phyloP scores from a whole-genome alignment of 2,113 vertebrate genomes.

The Tretioscincus oriximinensis region DNA sequence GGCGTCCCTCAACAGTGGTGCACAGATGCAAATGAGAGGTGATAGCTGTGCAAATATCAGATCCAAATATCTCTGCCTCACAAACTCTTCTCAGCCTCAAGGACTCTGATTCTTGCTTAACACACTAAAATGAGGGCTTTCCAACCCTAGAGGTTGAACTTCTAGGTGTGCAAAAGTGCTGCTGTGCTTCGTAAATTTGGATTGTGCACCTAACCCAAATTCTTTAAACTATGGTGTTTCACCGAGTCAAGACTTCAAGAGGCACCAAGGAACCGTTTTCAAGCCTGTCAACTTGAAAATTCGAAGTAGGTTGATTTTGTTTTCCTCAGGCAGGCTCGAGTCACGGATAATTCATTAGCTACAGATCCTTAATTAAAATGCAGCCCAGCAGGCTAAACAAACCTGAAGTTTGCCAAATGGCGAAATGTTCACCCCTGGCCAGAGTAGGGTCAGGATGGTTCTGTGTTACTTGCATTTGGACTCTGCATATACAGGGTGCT shows the following conservation, averaged over 20 bases:
- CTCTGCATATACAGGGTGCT: too few relatives aligned
- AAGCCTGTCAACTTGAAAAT: slow-evolving; percentile 30
- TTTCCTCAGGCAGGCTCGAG: slow-evolving; percentile 59
- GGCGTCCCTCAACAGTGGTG: accelerated
- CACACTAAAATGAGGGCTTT: neutral
- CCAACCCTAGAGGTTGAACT: neutral
- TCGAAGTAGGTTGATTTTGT: slow-evolving; percentile 63
- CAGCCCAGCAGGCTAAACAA: slow-evolving; percentile 44
- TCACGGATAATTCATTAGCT: slow-evolving; percentile 69
- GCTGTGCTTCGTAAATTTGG: neutral
- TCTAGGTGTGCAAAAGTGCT: accelerated
- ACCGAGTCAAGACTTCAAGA: accelerated
- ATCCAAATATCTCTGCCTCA: neutral
- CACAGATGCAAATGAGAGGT: neutral
- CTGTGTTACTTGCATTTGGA: slow-evolving; percentile 42
- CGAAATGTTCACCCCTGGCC: slow-evolving; percentile 35
- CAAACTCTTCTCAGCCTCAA: neutral
- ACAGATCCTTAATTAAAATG: slow-evolving; percentile 65
- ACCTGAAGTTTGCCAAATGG: slow-evolving; percentile 43
- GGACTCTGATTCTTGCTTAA: neutral
- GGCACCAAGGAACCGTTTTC: slow-evolving; percentile 5
- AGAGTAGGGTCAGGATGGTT: slow-evolving; percentile 32
- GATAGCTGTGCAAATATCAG: neutral
- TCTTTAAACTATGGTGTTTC: neutral
- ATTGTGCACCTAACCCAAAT: neutral